These are phyloP conservation scores for Cyclopterus lumpus DNA, from an alignment of 2,797 vertebrate species.

Conservation along the genomic window DNA sequence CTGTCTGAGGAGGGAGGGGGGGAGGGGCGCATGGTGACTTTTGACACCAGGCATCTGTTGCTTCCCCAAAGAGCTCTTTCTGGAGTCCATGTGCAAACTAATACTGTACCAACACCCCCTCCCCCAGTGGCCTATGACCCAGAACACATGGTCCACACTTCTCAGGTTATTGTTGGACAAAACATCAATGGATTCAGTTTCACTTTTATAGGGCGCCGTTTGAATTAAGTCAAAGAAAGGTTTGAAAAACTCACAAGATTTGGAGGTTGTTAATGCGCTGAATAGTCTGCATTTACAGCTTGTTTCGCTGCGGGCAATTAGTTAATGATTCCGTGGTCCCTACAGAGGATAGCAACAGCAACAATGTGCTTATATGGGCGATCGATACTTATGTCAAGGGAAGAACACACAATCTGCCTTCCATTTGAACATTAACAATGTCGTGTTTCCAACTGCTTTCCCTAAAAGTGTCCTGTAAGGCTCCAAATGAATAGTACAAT, in stretches of 20 bases:
- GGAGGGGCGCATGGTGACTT: conserved; percentile 49
- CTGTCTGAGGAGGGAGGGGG: conserved; percentile 47
- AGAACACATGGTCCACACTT: conserved; percentile 44
- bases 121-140: conserved; percentile 38
- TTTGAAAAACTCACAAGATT: neutral
- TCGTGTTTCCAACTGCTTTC: conserved; percentile 28
- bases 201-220: conserved; percentile 5
- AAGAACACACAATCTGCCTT: conserved; percentile 33
- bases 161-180: conserved; percentile 37
- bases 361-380: conserved; percentile 22
- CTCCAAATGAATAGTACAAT: conserved; percentile 40
- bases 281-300: conserved; percentile 22
- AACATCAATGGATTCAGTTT: conserved; percentile 37
- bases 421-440: conserved; percentile 31
- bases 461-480: conserved; percentile 15
- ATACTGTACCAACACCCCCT: conserved; percentile 50
- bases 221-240: neutral
- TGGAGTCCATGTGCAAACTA: conserved; percentile 54
- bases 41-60: conserved; percentile 73
- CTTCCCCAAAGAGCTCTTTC: conserved; percentile 49
- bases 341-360: conserved; percentile 23
- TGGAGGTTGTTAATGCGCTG: conserved; percentile 5
- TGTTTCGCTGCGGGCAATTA: conserved; percentile 33
- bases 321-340: conserved; percentile 32
- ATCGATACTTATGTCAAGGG: conserved; percentile 18